Base-by-base conservation (phyloP, 2,888 invertebrate genomes). In the Steinernema hermaphroditum region DNA sequence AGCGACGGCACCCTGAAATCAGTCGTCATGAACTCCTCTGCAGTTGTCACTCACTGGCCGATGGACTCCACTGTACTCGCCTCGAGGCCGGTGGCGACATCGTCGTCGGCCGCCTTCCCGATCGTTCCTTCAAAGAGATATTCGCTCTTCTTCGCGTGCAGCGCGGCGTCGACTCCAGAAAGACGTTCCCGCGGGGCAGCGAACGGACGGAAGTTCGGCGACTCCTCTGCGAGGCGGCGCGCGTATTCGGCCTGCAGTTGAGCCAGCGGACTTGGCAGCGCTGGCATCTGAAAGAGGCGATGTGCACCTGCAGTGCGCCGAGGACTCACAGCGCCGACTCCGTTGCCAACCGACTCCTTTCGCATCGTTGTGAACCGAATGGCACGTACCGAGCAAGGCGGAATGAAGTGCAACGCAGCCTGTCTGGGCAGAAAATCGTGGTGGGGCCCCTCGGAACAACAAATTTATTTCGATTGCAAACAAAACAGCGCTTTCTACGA, bases 161-260 rank as follows among this genome's bases (percentile, higher is more conserved):
- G 12, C 49, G 19, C 49, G 12, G 19, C 19, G 9, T n/a, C n/a
- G 37, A 37, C 6, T 54, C 54, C 27, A 8, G 27, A 1, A 9
- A 37, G 12, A 12, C 37, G 4, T 12, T 4, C 6, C 37, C 46
- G 46, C 16, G 2, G 8, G n/a, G 46, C 4, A 4, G 16, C 46
- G 8, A 46, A n/a, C 46, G 54, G 54, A 2, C 54, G 54, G 54
- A 54, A 54, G 2, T 2, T 54, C 54, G 54, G 54, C 54, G 54
- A 54, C 27, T 54, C 27, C 19, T 54, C 54, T 9, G 54, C 54
- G 12, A 54, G 54, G 19, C 54, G 54, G 19, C 54, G 54, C 27
- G 54, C 54, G 54, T 54, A 54, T 27, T 54, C 54, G 9, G 27
- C 54, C 54, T 54, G 54, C 54, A 54, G 54, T 24, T 54, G 54